Base-by-base conservation (phyloP, 2,888 invertebrate genomes). In the Cartodere bifasciata region DNA sequence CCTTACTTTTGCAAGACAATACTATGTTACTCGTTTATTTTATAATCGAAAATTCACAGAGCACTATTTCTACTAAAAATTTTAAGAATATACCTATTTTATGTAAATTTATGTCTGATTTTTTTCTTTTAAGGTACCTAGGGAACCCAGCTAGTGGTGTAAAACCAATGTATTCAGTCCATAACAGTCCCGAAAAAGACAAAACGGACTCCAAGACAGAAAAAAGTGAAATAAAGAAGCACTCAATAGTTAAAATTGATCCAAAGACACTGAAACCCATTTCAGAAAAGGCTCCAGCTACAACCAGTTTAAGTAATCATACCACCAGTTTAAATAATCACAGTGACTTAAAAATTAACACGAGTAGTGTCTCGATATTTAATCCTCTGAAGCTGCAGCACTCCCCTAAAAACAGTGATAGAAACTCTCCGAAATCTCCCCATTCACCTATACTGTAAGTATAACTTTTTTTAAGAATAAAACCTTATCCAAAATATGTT, bases 111-210 rank as follows among this genome's bases (percentile, higher is more conserved):
- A n/a, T n/a, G n/a, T n/a, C n/a, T n/a, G n/a, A n/a, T n/a, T n/a
- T n/a, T 15, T 30, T 4, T 14, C 11, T 17, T 12, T 16, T 4
- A 15, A 33, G 33, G 28, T 33, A 30, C 28, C 43, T 68, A 35
- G 67, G 67, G 0, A 70, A 70, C 44, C 72, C 71, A 0, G 66
- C 70, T 0, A 69, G 70, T 0, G 70, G 71, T 0, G 71, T 71
- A 1, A 71, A 71, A 37, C 70, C 71, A 0, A 64, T 71, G 63
- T 72, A 69, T 39, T 65, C 65, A 5, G 60, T 67, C 2, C 56
- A 56, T 20, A 14, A 16, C 17, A 54, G 57, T 23, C 60, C 59
- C 2, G 64, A 65, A 2, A 52, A 53, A 37, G 57, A 59, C 9
- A 56, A 56, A 26, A 41, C 43, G 11, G 36, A 33, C n/a, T 32